Conservation (phyloP, 2,888 invertebrate species). For the Cinara cedri region DNA sequence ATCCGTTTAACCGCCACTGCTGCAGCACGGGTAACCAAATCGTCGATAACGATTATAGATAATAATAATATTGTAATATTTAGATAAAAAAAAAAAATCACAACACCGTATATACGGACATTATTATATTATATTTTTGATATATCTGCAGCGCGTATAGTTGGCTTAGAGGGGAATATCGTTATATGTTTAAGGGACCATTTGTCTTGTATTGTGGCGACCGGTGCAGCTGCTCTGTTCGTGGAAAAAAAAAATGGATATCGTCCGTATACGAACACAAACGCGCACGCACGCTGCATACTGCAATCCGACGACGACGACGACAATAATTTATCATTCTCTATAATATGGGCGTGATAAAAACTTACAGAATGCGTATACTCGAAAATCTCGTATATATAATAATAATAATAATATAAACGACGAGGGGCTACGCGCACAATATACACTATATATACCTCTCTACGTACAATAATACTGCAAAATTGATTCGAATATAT, state of each 20-base stretch:
- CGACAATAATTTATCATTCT: conserved; percentile 53
- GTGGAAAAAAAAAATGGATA: conserved; percentile 56
- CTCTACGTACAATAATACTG: neutral
- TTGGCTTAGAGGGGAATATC: conserved; percentile 26
- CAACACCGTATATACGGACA: conserved; percentile 24
- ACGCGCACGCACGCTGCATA: neutral
- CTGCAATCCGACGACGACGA: conserved; percentile 3
- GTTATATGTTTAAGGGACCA: conserved; percentile 43
- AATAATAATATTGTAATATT: conserved; percentile 31
- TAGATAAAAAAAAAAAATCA: conserved; percentile 37
- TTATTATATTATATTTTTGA: conserved; percentile 18
- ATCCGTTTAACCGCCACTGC: too few relatives aligned
- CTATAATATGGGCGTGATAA: conserved; percentile 45
- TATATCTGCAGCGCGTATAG: neutral
- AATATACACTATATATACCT: neutral
- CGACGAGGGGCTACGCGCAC: neutral
- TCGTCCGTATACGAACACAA: neutral
- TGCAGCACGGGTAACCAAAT: neutral
- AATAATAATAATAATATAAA: conserved; percentile 4
- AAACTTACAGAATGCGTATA: conserved; percentile 26
- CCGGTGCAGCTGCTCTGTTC: conserved; percentile 53
- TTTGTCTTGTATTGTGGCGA: conserved; percentile 56
- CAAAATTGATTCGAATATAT: conserved; percentile 48
- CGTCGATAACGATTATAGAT: neutral
- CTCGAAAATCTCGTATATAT: conserved; percentile 22